phyloP scores from a whole-genome alignment of 2,888 invertebrate genomes.

The Subacronicta megacephala region DNA sequence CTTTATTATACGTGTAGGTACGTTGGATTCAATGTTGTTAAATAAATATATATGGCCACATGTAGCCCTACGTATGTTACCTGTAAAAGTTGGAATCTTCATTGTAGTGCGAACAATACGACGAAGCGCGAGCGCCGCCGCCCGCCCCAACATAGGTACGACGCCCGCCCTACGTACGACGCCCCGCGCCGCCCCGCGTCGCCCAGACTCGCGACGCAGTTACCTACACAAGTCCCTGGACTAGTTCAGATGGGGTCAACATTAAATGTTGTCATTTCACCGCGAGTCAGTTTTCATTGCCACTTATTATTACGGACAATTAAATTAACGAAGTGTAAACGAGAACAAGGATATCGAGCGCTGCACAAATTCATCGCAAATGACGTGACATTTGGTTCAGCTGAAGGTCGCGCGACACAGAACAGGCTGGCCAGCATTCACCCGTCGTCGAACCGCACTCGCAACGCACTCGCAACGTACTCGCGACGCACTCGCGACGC shows the following conservation, averaged over 20 bases:
- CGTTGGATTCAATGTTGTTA: too few species aligned
- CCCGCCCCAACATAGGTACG: too few species aligned
- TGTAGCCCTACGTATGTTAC: too few species aligned
- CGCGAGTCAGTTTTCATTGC: slow-evolving; percentile 37
- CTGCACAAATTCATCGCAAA: slow-evolving; percentile 10
- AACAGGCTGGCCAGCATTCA: slow-evolving; percentile 2
- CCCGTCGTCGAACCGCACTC: not conserved
- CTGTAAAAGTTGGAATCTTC: too few species aligned
- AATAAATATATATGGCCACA: too few species aligned
- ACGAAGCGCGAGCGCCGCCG: too few species aligned
- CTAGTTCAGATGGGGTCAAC: slow-evolving; percentile 19
- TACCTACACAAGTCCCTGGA: not conserved
- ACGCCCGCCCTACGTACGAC: too few species aligned
- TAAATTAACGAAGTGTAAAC: slow-evolving; percentile 43
- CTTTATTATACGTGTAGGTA: too few species aligned
- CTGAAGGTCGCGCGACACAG: slow-evolving; percentile 8
- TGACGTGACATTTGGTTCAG: slow-evolving; percentile 15
- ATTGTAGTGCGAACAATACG: too few species aligned
- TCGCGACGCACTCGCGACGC: not conserved
- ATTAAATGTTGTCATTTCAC: slow-evolving; percentile 17
- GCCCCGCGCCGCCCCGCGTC: not conserved
- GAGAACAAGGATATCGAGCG: slow-evolving; percentile 53
- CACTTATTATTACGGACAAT: slow-evolving; percentile 35
- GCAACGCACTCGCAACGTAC: too few species aligned
- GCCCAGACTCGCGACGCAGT: not conserved